Evolutionary conservation across 2,113 vertebrate genomes (phyloP).

Genomic region (Dipodomys stephensi): DNA sequence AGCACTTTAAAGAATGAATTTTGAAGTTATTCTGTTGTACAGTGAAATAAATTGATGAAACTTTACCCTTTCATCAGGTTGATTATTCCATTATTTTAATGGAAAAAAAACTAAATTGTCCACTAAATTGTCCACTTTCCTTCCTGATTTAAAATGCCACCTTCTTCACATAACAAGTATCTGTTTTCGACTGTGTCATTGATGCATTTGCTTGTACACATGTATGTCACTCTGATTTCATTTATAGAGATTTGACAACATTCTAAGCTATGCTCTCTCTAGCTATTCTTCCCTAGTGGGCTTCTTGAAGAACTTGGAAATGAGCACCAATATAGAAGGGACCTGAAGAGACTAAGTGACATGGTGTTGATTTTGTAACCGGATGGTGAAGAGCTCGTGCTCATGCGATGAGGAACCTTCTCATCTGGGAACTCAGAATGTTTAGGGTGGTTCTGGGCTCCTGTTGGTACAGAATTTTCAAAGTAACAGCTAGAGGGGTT

Average conservation of each 20-base stretch:
- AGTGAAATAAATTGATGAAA: neutral
- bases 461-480: neutral
- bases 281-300: neutral
- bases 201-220: fast-evolving
- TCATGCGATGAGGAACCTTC: neutral
- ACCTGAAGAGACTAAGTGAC: too few relatives aligned
- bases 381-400: fast-evolving
- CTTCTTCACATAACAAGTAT: too few relatives aligned
- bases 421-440: fast-evolving
- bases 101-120: neutral
- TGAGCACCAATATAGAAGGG: too few relatives aligned
- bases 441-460: fast-evolving
- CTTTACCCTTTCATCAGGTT: neutral
- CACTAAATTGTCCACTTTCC: neutral
- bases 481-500: neutral
- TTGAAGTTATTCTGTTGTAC: neutral
- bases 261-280: too few relatives aligned
- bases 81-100: too few relatives aligned
- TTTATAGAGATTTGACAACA: too few relatives aligned
- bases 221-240: fast-evolving
- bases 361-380: neutral
- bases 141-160: neutral
- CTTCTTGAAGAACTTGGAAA: neutral
- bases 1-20: neutral
- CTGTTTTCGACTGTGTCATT: neutral